Base-by-base conservation (phyloP, 2,888 invertebrate species). In the Mesorhabditis spiculigera region DNA sequence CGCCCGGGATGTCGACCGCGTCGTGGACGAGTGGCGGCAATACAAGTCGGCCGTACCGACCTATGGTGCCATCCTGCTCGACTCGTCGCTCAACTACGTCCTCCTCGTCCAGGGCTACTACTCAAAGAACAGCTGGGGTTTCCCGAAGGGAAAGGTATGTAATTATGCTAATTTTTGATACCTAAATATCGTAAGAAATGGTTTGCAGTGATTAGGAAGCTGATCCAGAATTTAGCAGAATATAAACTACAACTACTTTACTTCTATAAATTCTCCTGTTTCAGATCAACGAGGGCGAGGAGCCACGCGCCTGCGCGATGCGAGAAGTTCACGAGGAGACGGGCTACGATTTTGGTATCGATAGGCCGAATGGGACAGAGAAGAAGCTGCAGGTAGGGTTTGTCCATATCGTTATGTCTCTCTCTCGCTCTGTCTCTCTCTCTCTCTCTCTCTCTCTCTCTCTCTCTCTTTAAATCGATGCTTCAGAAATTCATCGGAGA, bases 241-340 rank as follows among this genome's bases (percentile, higher is more conserved):
- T 28, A 28, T 3, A 28, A 28, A 28, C 28, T 28, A 28, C 3
- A 28, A 28, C 28, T 3, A 28, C 58, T 58, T 58, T 58, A 58
- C 10, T n/a, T 13, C 58, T 13, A 58, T 3, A 58, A 13, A 58
- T 10, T 28, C 28, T 28, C 28, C 41, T n/a, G 28, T 41, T 72
- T 44, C 42, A 82, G 82, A 76, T 97, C 5, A 97, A 98, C 87
- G 93, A 95, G 87, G 92, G 92, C 83, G 97, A 98, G 86, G 91
- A 92, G 86, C 93, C 95, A 0, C 91, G 91, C 81, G 92, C 91
- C 84, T 98, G 97, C 89, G 97, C 98, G 68, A 91, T 92, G 68
- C 90, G 97, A 86, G 97, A 98, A 90, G 93, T 96, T 13, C 89
- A 92, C 65, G 98, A 98, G 89, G 98, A 98, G 89, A 96, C 95